Percentiles rank a stretch among this genome's conserved stretches.
Conservation (phyloP, 2,797 vertebrate species). For the Danio kyathit region DNA sequence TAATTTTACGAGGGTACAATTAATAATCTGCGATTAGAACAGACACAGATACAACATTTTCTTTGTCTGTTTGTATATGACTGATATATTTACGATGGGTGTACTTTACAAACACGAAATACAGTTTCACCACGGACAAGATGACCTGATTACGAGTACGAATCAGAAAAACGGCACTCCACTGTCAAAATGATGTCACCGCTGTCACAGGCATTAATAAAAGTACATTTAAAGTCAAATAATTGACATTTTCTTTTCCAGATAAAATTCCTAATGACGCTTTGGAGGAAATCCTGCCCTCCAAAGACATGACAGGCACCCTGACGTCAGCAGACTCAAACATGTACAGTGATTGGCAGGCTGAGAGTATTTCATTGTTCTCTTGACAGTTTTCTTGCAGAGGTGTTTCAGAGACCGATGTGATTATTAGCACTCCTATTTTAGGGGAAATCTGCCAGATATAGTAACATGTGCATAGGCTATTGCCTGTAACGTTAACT, state of each 20-base stretch:
- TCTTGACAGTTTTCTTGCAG: background rate
- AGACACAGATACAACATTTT: too few species aligned
- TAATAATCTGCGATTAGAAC: too few species aligned
- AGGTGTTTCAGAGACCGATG: slow-evolving; percentile 1
- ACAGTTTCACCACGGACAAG: too few species aligned
- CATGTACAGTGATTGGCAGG: slow-evolving; percentile 5
- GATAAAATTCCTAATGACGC: background rate
- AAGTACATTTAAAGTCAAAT: background rate
- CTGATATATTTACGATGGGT: too few species aligned
- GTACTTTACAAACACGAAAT: too few species aligned
- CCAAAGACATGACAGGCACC: background rate
- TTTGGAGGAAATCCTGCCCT: background rate
- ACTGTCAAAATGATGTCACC: too few species aligned
- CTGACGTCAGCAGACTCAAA: slow-evolving; percentile 1
- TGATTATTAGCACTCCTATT: background rate
- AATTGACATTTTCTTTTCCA: background rate
- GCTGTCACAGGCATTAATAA: too few species aligned
- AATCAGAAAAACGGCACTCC: too few species aligned
- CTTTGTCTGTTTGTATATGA: too few species aligned
- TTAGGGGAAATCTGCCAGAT: slow-evolving; percentile 8
- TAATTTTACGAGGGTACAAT: too few species aligned
- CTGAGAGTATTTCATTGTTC: background rate
- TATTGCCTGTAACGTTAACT: too few species aligned
- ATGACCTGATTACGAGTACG: too few species aligned
- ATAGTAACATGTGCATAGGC: background rate